A percentile compares a stretch with the other conserved stretches of the same genome.
phyloP scores from a whole-genome alignment of 1,140 invertebrate genomes.

The Pollicipes pollicipes region DNA sequence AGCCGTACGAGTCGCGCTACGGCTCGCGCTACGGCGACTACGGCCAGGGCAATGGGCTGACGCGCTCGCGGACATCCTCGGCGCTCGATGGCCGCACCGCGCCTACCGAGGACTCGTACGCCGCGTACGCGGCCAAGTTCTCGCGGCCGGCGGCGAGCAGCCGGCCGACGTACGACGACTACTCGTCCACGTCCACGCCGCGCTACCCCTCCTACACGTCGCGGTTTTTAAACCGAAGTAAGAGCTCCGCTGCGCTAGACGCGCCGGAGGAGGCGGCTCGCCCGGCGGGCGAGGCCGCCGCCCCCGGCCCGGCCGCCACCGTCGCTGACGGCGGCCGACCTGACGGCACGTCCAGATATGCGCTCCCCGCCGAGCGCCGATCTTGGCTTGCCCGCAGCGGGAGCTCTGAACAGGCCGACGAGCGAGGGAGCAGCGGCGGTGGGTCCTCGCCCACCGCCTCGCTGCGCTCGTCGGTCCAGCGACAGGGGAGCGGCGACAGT shows the following conservation, averaged over 20 bases:
- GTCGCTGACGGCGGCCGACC: background rate
- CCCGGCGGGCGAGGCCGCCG: conserved; percentile 2
- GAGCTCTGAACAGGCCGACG: no score
- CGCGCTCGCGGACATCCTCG: conserved; percentile 26
- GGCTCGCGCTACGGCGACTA: background rate
- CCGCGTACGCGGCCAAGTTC: background rate
- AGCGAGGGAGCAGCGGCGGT: conserved; percentile 16
- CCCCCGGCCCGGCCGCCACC: conserved; percentile 9
- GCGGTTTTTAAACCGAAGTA: conserved; percentile 62
- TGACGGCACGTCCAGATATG: conserved; percentile 15
- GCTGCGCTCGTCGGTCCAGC: no score
- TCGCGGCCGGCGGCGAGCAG: background rate
- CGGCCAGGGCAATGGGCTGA: background rate
- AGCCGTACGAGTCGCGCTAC: background rate
- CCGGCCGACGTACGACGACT: conserved; percentile 19
- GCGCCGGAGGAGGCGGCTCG: background rate
- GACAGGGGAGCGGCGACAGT: no score
- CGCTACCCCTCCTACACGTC: conserved; percentile 39
- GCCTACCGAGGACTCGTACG: background rate
- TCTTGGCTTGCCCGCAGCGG: conserved; percentile 19
- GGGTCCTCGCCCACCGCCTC: background rate
- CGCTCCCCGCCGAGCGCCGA: conserved; percentile 16
- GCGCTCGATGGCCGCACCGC: background rate
- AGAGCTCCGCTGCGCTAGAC: conserved; percentile 41
- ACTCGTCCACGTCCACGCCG: conserved; percentile 28